These are phyloP conservation scores for Fregata magnificens DNA, from an alignment of 2,113 vertebrate genomes.

Conservation along the genomic window DNA sequence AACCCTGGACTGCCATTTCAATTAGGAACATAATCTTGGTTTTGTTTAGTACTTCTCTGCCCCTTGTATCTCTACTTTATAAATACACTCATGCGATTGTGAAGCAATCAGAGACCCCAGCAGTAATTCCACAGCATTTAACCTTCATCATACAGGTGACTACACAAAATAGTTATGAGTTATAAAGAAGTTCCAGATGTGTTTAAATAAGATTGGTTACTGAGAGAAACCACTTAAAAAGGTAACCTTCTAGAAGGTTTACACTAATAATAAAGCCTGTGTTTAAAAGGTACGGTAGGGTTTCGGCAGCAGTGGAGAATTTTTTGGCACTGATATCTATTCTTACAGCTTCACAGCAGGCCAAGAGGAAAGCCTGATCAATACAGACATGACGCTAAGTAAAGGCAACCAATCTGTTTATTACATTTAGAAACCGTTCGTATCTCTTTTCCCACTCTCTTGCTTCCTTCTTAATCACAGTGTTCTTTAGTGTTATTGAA, in stretches of 20 bases:
- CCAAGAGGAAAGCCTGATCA: neutral
- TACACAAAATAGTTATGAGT: neutral
- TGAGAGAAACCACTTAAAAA: conserved; percentile 30
- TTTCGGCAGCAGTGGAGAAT: neutral
- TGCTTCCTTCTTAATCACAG: neutral
- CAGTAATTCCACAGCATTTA: conserved; percentile 38
- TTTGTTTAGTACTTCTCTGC: conserved; percentile 37
- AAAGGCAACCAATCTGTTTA: neutral
- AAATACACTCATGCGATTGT: neutral
- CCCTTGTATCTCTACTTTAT: conserved; percentile 9
- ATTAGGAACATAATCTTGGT: conserved; percentile 38
- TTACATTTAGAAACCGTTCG: neutral
- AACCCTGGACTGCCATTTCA: conserved; percentile 8
- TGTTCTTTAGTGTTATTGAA: neutral
- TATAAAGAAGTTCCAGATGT: conserved; percentile 57
- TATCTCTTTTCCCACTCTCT: neutral
- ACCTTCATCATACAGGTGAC: conserved; percentile 21
- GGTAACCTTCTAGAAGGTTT: neutral
- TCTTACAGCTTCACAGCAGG: neutral
- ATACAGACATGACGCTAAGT: neutral
- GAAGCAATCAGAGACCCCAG: neutral
- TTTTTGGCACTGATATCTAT: neutral
- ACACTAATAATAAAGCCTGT: neutral
- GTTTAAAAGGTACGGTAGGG: neutral
- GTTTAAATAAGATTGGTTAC: conserved; percentile 20